Conservation (phyloP, 2,888 invertebrate species). For the Netelia fuscicornis region DNA sequence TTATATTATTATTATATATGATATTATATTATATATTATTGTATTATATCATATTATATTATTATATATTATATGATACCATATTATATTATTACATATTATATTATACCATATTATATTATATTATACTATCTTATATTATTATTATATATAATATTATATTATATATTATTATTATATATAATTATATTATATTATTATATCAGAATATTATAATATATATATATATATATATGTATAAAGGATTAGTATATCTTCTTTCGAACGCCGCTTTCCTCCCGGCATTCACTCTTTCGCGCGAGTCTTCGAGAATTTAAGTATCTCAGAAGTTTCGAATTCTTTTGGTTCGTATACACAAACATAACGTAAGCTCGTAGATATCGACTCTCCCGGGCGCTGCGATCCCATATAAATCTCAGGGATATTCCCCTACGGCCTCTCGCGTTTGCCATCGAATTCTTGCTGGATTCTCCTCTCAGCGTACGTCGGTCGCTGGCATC, state of each 20-base stretch:
- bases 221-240: background rate
- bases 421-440: conserved; percentile 19
- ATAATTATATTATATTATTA: too few species aligned
- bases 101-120: too few species aligned
- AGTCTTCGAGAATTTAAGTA: conserved; percentile 37
- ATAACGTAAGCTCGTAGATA: background rate
- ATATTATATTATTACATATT: too few species aligned
- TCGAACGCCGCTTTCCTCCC: conserved; percentile 5
- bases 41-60: too few species aligned
- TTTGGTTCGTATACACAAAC: conserved; percentile 38
- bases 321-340: conserved; percentile 55
- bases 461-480: conserved; percentile 45
- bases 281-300: conserved; percentile 15
- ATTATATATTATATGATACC: too few species aligned
- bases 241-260: background rate
- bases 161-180: too few species aligned
- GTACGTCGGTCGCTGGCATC: conserved; percentile 7
- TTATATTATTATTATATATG: too few species aligned
- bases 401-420: conserved; percentile 56
- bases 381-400: conserved; percentile 12
- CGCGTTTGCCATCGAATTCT: conserved; percentile 57
- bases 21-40: too few species aligned
- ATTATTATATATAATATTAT: too few species aligned
- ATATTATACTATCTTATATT: too few species aligned
- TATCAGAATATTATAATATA: too few species aligned